These are phyloP conservation scores for Zosterops hypoxanthus DNA, from an alignment of 2,113 vertebrate genomes.

Conservation along the genomic window DNA sequence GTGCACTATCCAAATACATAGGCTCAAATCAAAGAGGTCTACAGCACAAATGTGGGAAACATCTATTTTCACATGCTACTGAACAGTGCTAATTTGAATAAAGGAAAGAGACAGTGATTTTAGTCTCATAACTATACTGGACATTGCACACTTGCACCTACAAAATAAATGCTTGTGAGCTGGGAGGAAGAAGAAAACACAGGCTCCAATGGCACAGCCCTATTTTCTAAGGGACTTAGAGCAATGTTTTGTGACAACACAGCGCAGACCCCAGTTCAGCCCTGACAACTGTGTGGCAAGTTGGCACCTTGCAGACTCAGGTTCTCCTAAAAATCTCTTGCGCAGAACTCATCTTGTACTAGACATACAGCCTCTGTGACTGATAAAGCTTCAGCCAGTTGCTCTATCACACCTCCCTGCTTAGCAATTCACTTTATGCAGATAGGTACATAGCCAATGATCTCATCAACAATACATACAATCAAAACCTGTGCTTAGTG, in stretches of 20 bases:
- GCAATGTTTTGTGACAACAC: not conserved
- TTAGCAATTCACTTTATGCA: not conserved
- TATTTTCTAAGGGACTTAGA: not conserved
- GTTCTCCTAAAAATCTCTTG: not conserved
- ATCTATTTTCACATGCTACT: not conserved
- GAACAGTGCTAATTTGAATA: not conserved
- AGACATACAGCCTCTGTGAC: not conserved
- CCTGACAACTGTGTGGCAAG: not conserved
- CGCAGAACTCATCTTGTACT: not conserved
- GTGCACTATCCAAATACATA: not conserved
- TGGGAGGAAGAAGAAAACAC: not conserved
- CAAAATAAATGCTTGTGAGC: not conserved
- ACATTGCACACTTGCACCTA: not conserved
- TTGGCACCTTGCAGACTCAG: not conserved
- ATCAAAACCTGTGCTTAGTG: not conserved
- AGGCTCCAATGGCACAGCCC: accelerated
- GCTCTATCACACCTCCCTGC: not conserved
- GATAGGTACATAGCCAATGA: not conserved
- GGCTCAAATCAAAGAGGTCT: not conserved
- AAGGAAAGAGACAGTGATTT: not conserved
- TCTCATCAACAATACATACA: not conserved
- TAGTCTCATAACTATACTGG: not conserved
- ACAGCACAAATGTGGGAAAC: not conserved
- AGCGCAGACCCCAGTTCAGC: not conserved
- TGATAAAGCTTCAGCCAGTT: not conserved